Conservation (phyloP, 2,113 vertebrate species). For the Jacana jacana region DNA sequence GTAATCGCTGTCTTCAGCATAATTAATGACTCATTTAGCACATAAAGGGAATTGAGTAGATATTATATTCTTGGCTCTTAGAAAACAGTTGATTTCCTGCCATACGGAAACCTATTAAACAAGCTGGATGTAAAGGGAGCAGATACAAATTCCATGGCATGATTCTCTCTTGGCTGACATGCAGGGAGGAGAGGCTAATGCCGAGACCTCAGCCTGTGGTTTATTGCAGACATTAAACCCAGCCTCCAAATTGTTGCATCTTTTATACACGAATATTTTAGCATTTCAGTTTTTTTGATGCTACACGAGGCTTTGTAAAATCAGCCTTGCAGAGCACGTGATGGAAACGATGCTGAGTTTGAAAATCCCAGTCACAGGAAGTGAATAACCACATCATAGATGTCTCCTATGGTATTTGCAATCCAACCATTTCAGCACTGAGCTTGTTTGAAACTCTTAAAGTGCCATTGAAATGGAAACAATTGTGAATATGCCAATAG, state of each 20-base stretch:
- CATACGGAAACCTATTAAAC: background rate
- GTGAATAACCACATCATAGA: background rate
- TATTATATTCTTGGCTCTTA: background rate
- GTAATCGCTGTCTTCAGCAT: background rate
- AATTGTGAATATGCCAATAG: too few species aligned
- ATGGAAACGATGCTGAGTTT: background rate
- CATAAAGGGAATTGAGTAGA: background rate
- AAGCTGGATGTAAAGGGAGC: background rate
- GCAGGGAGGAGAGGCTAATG: background rate
- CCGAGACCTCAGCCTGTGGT: background rate
- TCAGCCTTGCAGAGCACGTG: background rate
- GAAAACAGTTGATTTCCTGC: background rate
- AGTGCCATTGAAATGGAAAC: background rate
- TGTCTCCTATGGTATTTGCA: background rate
- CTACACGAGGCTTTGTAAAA: background rate
- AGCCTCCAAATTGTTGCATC: background rate
- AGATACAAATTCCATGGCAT: background rate
- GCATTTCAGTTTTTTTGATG: background rate
- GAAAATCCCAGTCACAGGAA: background rate
- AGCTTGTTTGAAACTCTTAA: background rate
- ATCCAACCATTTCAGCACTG: background rate
- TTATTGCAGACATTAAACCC: background rate
- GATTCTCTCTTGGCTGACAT: background rate
- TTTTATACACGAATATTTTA: background rate
- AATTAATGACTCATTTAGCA: background rate